Percentiles rank a stretch among this genome's conserved stretches.
Conservation (phyloP, 2,888 invertebrate genomes). For the Seira musarum region DNA sequence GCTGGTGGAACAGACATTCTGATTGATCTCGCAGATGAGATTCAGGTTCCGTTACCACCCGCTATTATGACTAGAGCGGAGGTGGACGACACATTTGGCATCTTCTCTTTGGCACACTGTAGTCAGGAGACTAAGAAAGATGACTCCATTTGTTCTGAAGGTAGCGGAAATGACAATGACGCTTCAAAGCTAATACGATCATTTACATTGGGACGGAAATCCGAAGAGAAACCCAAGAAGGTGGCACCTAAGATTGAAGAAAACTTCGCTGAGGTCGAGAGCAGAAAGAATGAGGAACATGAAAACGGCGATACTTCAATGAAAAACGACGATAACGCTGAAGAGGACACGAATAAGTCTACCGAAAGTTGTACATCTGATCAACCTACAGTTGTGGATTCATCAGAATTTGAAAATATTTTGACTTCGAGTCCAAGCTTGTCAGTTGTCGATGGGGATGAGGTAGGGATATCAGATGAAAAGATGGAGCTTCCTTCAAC, state of each 20-base stretch:
- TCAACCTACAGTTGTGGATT: conserved; percentile 24
- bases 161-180: too few species aligned
- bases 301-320: not conserved
- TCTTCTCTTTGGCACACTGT: conserved; percentile 45
- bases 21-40: conserved; percentile 60
- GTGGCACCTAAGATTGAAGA: not conserved
- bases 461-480: not conserved
- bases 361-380: conserved; percentile 11
- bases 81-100: conserved; percentile 66
- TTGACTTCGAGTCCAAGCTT: not conserved
- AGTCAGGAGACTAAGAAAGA: conserved; percentile 13
- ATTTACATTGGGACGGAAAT: conserved; percentile 36
- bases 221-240: conserved; percentile 15
- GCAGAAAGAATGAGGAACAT: not conserved
- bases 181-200: conserved; percentile 37
- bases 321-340: not conserved
- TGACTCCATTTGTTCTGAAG: not conserved
- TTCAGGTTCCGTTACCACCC: conserved; percentile 46
- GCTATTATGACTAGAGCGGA: conserved; percentile 58
- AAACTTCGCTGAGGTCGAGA: not conserved
- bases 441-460: not conserved
- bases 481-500: conserved; percentile 7
- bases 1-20: conserved; percentile 41
- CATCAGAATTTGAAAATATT: not conserved
- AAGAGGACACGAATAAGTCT: conserved; percentile 12